Conservation (phyloP, 2,888 invertebrate species). For the Nomada lathburiana region DNA sequence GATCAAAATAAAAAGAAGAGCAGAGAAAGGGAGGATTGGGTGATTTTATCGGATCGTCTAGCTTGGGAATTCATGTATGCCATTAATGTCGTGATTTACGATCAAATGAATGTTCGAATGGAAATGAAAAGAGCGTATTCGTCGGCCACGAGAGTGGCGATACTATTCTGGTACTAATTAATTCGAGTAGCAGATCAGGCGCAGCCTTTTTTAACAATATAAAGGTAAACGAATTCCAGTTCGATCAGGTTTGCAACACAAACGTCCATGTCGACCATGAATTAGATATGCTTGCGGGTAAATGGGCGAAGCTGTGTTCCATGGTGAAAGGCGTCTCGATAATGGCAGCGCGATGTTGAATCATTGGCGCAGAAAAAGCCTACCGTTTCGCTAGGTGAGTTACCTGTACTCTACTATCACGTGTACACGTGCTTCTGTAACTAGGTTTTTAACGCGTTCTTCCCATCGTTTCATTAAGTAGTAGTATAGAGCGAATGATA, state of each 20-base stretch:
- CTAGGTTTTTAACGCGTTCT: not conserved
- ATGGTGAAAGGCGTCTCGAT: slow-evolving; percentile 67
- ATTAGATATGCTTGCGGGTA: slow-evolving; percentile 14
- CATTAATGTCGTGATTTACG: too few species aligned
- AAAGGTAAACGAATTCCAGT: slow-evolving; percentile 3
- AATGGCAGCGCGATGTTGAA: slow-evolving; percentile 29
- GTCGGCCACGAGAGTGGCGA: not conserved
- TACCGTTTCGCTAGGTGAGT: slow-evolving; percentile 12
- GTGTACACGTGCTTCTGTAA: not conserved
- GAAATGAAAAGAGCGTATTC: too few species aligned
- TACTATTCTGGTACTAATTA: not conserved
- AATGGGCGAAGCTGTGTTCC: slow-evolving; percentile 65
- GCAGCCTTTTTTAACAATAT: not conserved
- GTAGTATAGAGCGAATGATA: not conserved
- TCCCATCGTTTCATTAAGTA: not conserved
- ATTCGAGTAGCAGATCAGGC: not conserved
- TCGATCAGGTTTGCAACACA: not conserved
- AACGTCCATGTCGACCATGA: slow-evolving; percentile 23
- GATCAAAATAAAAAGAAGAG: too few species aligned
- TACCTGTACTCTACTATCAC: not conserved
- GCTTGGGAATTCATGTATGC: too few species aligned
- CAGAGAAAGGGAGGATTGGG: too few species aligned
- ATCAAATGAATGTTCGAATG: too few species aligned
- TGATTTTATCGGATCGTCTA: too few species aligned
- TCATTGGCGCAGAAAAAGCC: slow-evolving; percentile 47